Evolutionary conservation across 2,113 vertebrate genomes (phyloP).

Genomic region (Promerops cafer): DNA sequence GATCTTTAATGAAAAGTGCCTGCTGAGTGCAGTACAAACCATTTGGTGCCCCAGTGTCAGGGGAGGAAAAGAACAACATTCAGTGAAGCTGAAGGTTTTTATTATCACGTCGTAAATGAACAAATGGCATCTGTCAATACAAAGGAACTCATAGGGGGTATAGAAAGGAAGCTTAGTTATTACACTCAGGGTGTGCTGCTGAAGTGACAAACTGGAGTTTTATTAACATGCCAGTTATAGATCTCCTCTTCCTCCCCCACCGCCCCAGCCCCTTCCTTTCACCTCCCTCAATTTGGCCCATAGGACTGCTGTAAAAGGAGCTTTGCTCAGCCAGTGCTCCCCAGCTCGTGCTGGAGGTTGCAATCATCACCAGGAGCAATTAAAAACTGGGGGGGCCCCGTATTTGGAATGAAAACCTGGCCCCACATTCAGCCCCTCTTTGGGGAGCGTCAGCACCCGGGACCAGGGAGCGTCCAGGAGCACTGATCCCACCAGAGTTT

Average conservation of each 20-base stretch:
- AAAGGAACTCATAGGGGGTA: constrained; percentile 67
- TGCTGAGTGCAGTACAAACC: constrained; percentile 67
- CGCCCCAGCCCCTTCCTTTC: constrained; percentile 42
- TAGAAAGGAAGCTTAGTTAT: constrained; percentile 66
- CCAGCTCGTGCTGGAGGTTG: not conserved
- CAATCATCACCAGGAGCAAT: not conserved
- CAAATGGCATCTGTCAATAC: constrained; percentile 83
- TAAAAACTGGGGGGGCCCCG: not conserved
- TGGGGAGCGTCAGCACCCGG: not conserved
- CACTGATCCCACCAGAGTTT: constrained; percentile 3
- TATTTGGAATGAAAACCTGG: not conserved
- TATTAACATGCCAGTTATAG: constrained; percentile 68
- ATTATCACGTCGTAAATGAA: constrained; percentile 83
- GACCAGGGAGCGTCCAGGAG: not conserved
- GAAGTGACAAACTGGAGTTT: constrained; percentile 73
- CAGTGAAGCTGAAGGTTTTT: constrained; percentile 76
- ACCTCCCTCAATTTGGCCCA: constrained; percentile 65
- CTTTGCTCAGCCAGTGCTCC: constrained; percentile 37
- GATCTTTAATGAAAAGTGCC: constrained; percentile 76
- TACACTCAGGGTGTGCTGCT: constrained; percentile 63
- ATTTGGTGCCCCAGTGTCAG: constrained; percentile 76
- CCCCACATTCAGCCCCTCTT: not conserved
- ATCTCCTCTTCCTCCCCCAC: constrained; percentile 50
- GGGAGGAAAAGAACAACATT: constrained; percentile 71
- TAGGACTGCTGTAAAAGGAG: constrained; percentile 55